phyloP scores from a whole-genome alignment of 2,797 vertebrate species.

The Graptemys geographica region DNA sequence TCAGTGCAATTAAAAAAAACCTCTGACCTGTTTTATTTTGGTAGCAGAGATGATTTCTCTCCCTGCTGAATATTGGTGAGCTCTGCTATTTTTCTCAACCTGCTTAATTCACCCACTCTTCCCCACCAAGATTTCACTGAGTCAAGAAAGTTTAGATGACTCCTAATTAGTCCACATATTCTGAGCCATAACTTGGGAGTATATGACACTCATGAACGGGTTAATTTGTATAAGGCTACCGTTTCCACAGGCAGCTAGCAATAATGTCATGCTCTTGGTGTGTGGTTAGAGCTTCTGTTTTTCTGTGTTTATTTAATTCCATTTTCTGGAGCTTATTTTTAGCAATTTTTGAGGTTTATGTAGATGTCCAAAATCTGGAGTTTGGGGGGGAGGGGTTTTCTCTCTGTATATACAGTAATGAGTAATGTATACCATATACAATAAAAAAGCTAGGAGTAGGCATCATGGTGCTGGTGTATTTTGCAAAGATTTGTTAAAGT shows the following conservation, averaged over 20 bases:
- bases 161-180: not conserved
- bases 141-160: not conserved
- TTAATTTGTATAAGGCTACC: not conserved
- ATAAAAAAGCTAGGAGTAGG: constrained; percentile 6
- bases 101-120: not conserved
- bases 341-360: not conserved
- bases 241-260: not conserved
- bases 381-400: not conserved
- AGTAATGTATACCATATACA: not conserved
- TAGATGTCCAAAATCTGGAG: not conserved
- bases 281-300: not conserved
- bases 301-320: not conserved
- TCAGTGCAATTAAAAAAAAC: constrained; percentile 20
- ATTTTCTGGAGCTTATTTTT: not conserved
- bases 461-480: constrained; percentile 30
- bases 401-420: constrained; percentile 2
- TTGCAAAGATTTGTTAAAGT: constrained; percentile 16
- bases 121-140: constrained; percentile 9
- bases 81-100: not conserved
- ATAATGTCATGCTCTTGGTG: not conserved
- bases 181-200: not conserved
- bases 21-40: not conserved
- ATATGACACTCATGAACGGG: not conserved
- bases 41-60: not conserved
- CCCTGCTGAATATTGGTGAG: not conserved